Evolutionary conservation across 2,888 invertebrate species (phyloP), one percentile per base, ranked within the genome.

Genomic region (Timema cristinae): DNA sequence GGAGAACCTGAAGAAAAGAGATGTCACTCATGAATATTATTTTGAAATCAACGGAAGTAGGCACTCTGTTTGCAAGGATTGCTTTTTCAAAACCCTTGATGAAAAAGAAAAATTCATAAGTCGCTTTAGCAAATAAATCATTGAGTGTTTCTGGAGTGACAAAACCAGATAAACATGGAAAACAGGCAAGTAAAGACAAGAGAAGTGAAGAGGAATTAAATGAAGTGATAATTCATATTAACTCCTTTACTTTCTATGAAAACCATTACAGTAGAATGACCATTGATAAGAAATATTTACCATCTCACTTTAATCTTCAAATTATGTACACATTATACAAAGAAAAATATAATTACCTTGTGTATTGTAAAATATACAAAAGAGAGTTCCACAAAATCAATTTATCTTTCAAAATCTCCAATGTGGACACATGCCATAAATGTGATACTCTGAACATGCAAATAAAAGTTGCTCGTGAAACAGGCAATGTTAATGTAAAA

Each of bases 391-490:
- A 63, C 48, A 6, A 63, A 11, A 63, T 63, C 47, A 7, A 7
- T 10, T 32, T 63, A 7, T 63, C 63, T 63, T 63, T 32, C 2
- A 63, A 63, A 2, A 63, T 47, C 32, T 6, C 32, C 32, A 63
- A 63, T 47, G 7, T 5, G 32, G 15, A n/a, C 47, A 61, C 61
- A 5, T n/a, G 15, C 11, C 61, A 63, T 16, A 48, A 8, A 47
- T 63, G 63, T 63, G 63, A 63, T 11, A 5, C 32, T 1, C 48
- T 16, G 10, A 63, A 63, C 32, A 63, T 63, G 1, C 32, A 63
- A 11, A 63, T 63, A 47, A 63, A 9, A 8, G 11, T 63, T n/a
- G 63, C 63, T n/a, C n/a, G n/a, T 16, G 63, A 32, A 63, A 63
- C 63, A n/a, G 8, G 48, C 8, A 48, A 63, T 32, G 32, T n/a